Percentiles rank a stretch among this genome's conserved stretches.
phyloP scores from a whole-genome alignment of 1,140 invertebrate genomes.

The Mya arenaria region DNA sequence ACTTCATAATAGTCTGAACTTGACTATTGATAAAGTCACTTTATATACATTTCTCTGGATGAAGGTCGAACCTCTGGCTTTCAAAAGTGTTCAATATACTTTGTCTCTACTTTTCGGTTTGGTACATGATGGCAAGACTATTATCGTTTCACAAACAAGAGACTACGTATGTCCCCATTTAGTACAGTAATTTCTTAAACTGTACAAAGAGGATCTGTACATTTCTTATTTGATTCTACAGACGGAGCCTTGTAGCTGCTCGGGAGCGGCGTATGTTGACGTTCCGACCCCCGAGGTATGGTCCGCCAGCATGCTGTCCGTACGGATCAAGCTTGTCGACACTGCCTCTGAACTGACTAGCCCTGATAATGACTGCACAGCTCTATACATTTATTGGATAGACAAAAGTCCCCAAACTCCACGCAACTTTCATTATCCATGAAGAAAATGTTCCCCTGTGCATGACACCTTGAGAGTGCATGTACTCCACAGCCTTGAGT shows the following conservation, averaged over 20 bases:
- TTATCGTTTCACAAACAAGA: constrained; percentile 59
- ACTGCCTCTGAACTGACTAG: background rate
- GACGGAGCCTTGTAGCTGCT: constrained; percentile 86
- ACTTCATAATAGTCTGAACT: constrained; percentile 74
- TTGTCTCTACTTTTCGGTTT: constrained; percentile 69
- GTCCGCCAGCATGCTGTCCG: constrained; percentile 26
- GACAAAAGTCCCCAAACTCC: constrained; percentile 91
- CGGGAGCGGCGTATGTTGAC: constrained; percentile 91
- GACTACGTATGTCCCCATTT: constrained; percentile 86
- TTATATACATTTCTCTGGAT: constrained; percentile 67
- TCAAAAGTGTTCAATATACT: constrained; percentile 56
- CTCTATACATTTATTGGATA: constrained; percentile 83
- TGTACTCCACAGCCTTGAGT: constrained; percentile 88
- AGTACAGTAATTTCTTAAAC: constrained; percentile 87
- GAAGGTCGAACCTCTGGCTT: constrained; percentile 68
- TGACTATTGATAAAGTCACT: constrained; percentile 74
- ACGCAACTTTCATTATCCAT: constrained; percentile 81
- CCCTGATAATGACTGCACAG: constrained; percentile 61
- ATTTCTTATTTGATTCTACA: constrained; percentile 91
- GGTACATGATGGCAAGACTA: constrained; percentile 56
- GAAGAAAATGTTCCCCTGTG: constrained; percentile 93
- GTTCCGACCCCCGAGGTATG: constrained; percentile 85
- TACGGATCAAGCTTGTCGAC: background rate
- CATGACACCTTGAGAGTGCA: constrained; percentile 88
- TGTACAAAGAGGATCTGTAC: constrained; percentile 91